phyloP scores from a whole-genome alignment of 2,888 invertebrate species.

The Diarsia dahlii region DNA sequence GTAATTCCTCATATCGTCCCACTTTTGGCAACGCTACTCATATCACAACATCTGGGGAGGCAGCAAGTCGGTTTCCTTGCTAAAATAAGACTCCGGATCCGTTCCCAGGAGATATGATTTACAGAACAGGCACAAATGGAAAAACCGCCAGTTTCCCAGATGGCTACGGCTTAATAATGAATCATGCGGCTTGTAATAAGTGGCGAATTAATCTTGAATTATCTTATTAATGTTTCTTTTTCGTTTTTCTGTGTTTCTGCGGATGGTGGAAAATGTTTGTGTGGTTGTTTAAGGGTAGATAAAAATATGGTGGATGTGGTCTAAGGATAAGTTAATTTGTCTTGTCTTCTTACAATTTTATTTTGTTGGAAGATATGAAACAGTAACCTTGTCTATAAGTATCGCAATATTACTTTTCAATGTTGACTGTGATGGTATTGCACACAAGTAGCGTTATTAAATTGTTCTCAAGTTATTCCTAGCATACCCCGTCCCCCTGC shows the following conservation, averaged over 20 bases:
- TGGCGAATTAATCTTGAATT: constrained; percentile 44
- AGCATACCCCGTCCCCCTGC: too few species aligned
- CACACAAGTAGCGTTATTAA: neutral
- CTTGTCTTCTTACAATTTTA: neutral
- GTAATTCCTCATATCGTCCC: neutral
- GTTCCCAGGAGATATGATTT: constrained; percentile 60
- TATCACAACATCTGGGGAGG: constrained; percentile 24
- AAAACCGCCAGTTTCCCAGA: constrained; percentile 36
- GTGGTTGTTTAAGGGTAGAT: neutral
- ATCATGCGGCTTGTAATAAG: constrained; percentile 29
- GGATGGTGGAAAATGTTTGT: neutral
- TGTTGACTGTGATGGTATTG: neutral
- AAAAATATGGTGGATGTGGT: constrained; percentile 18
- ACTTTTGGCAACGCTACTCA: neutral
- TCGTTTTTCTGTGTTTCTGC: constrained; percentile 22
- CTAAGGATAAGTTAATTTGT: neutral
- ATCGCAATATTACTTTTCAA: neutral
- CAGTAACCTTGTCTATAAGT: neutral
- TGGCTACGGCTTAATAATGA: constrained; percentile 42
- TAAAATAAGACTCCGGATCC: constrained; percentile 45
- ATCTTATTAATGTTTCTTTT: constrained; percentile 25
- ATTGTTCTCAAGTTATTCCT: neutral
- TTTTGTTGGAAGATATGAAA: neutral
- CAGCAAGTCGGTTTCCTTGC: constrained; percentile 44
- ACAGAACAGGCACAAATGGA: constrained; percentile 45